phyloP scores from a whole-genome alignment of 2,888 invertebrate species.

The Eudemis profundana region DNA sequence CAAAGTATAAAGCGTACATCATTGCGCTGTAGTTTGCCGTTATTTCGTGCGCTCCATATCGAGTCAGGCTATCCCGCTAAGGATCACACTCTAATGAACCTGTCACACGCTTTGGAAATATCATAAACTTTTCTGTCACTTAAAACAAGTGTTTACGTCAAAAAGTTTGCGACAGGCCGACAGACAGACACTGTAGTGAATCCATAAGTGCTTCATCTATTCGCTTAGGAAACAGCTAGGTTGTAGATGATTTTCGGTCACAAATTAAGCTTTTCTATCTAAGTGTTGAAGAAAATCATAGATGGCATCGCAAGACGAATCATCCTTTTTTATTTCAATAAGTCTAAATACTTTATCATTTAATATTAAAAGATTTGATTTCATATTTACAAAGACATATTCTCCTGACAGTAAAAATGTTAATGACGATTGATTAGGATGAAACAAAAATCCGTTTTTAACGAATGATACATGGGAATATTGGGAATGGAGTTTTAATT shows the following conservation, averaged over 20 bases:
- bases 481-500: slow-evolving; percentile 35
- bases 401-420: slow-evolving; percentile 22
- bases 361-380: no score
- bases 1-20: slow-evolving; percentile 64
- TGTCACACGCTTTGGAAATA: slow-evolving; percentile 40
- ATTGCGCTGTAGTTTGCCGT: slow-evolving; percentile 66
- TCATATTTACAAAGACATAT: neutral
- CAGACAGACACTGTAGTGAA: slow-evolving; percentile 9
- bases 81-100: slow-evolving; percentile 41
- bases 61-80: slow-evolving; percentile 66
- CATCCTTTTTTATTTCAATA: no score
- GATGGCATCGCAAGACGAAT: no score
- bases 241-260: no score
- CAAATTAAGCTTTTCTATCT: no score
- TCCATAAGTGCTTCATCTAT: neutral
- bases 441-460: slow-evolving; percentile 17
- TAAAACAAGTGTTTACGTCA: slow-evolving; percentile 31
- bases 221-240: neutral
- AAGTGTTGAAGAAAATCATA: no score
- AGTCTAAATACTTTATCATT: no score
- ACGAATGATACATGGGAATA: slow-evolving; percentile 18
- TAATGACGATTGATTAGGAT: slow-evolving; percentile 30
- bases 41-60: slow-evolving; percentile 75
- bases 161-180: neutral
- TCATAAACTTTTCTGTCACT: slow-evolving; percentile 33